Conservation (phyloP, 2,888 invertebrate genomes). For the Zaprionus bogoriensis region DNA sequence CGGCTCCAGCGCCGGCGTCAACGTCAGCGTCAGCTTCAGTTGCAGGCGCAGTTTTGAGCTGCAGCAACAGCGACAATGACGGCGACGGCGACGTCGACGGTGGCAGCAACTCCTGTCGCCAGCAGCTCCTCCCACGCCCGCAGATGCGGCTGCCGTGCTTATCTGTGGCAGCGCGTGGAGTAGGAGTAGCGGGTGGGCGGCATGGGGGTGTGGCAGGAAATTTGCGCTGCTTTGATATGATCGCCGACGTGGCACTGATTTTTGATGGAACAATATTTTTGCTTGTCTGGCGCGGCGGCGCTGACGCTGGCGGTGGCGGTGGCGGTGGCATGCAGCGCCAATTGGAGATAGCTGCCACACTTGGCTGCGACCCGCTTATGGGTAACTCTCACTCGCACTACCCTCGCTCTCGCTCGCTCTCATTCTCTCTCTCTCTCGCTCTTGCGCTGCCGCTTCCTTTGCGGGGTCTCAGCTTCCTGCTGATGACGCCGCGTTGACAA, state of each 20-base stretch:
- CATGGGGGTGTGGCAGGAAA: slow-evolving; percentile 61
- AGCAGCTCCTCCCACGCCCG: slow-evolving; percentile 52
- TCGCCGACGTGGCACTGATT: slow-evolving; percentile 66
- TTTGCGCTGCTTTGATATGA: slow-evolving; percentile 76
- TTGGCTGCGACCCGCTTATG: slow-evolving; percentile 32
- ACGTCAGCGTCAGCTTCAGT: not conserved
- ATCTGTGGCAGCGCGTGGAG: not conserved
- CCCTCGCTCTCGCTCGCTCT: not conserved
- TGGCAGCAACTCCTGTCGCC: slow-evolving; percentile 18
- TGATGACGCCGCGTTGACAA: slow-evolving; percentile 77
- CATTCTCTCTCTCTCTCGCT: not conserved
- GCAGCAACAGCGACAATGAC: not conserved
- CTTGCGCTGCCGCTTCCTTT: not conserved
- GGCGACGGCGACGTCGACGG: not conserved
- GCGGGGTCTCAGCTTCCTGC: slow-evolving; percentile 53
- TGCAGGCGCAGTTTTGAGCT: not conserved
- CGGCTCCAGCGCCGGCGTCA: slow-evolving; percentile 28
- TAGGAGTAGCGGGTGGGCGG: not conserved
- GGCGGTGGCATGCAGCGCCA: slow-evolving; percentile 58
- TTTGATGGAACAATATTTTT: slow-evolving; percentile 72
- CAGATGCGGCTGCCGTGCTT: not conserved
- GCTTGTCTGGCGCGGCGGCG: slow-evolving; percentile 40
- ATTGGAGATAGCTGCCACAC: slow-evolving; percentile 61
- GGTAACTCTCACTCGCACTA: slow-evolving; percentile 11
- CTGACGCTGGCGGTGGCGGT: not conserved